Evolutionary conservation across 2,113 vertebrate species (phyloP).

Genomic region (Perca flavescens): DNA sequence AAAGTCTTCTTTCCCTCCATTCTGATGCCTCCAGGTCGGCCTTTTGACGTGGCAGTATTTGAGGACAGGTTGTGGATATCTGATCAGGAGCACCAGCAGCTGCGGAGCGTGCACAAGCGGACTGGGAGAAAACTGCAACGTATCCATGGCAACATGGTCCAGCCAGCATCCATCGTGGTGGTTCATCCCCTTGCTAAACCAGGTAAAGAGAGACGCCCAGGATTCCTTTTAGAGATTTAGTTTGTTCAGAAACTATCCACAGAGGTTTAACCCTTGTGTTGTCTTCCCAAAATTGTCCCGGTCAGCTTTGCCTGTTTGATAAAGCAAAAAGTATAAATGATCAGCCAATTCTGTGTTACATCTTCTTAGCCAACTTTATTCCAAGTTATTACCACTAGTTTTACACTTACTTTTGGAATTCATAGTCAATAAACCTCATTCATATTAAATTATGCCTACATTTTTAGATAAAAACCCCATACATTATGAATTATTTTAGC

Average conservation of each 20-base stretch:
- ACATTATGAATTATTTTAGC: too few species aligned
- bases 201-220: constrained; percentile 80
- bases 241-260: background rate
- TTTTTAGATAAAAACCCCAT: too few species aligned
- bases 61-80: constrained; percentile 92
- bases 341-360: too few species aligned
- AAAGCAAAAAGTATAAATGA: too few species aligned
- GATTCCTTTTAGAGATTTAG: background rate
- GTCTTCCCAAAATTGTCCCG: too few species aligned
- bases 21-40: constrained; percentile 83
- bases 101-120: constrained; percentile 90
- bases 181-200: constrained; percentile 93
- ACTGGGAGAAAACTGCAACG: constrained; percentile 85
- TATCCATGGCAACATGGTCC: constrained; percentile 87
- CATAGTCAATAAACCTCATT: too few species aligned
- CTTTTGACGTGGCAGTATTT: constrained; percentile 90
- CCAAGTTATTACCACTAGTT: too few species aligned
- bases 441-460: too few species aligned
- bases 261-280: background rate
- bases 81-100: constrained; percentile 85
- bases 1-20: background rate
- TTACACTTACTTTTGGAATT: too few species aligned
- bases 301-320: too few species aligned
- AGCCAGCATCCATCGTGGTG: constrained; percentile 90
- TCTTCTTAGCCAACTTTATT: too few species aligned